These are phyloP conservation scores for Ivindomyrus marchei DNA, from an alignment of 2,113 vertebrate genomes.

Conservation along the genomic window DNA sequence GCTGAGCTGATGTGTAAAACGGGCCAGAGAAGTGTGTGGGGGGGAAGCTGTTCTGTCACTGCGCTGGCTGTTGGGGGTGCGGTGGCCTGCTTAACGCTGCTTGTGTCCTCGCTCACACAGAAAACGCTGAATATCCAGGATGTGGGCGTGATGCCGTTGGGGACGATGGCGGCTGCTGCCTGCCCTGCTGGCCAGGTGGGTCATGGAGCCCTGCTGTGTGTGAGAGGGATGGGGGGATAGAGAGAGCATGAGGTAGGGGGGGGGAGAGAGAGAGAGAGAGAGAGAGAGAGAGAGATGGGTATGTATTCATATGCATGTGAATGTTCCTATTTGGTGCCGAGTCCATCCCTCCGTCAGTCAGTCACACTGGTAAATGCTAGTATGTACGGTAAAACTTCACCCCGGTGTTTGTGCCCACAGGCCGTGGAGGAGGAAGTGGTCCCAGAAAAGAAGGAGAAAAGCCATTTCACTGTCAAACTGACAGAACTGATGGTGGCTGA, in stretches of 20 bases:
- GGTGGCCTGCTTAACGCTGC: background rate
- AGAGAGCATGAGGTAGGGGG: background rate
- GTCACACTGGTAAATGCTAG: background rate
- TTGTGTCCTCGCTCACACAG: slow-evolving; percentile 54
- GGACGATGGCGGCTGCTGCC: slow-evolving; percentile 39
- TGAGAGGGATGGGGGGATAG: background rate
- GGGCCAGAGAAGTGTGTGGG: background rate
- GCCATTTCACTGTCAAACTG: slow-evolving; percentile 60
- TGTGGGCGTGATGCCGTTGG: slow-evolving; percentile 75
- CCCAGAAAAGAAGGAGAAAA: slow-evolving; percentile 59
- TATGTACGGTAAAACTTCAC: background rate
- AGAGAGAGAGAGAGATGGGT: background rate
- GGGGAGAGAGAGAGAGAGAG: background rate
- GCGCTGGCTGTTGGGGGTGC: background rate
- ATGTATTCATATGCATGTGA: background rate
- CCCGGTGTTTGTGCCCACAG: background rate
- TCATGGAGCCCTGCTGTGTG: background rate
- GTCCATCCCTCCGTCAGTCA: background rate
- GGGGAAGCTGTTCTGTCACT: background rate
- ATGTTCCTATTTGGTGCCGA: background rate
- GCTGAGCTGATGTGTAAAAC: background rate
- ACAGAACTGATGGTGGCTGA: slow-evolving; percentile 54
- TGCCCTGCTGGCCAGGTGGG: slow-evolving; percentile 60
- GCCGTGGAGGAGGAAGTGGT: slow-evolving; percentile 38
- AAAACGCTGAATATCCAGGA: slow-evolving; percentile 94